phyloP scores from a whole-genome alignment of 1,140 invertebrate species.

The Drosophila nasuta region DNA sequence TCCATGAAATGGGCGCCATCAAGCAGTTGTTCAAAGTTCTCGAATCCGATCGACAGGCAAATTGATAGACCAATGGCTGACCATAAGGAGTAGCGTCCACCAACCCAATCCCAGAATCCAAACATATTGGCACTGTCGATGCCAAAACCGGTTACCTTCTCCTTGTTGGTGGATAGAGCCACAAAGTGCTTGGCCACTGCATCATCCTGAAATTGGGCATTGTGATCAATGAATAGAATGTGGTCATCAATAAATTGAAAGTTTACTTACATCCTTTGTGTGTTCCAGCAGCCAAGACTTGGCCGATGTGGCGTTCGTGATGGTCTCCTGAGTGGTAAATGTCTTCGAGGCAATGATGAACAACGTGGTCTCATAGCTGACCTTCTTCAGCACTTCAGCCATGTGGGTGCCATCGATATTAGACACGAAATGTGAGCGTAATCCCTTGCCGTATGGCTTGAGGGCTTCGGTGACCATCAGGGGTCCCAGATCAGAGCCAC shows the following conservation, averaged over 20 bases:
- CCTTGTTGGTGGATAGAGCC: conserved; percentile 97
- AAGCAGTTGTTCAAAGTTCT: conserved; percentile 97
- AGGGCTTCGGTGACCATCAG: conserved; percentile 99
- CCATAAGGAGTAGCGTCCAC: conserved; percentile 98
- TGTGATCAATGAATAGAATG: neutral
- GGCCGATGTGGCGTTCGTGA: conserved; percentile 99
- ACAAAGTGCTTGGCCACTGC: conserved; percentile 99
- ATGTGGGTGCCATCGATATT: conserved; percentile 99
- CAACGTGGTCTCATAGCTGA: conserved; percentile 96
- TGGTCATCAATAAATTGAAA: no score
- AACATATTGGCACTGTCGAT: conserved; percentile 99
- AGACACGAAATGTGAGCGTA: conserved; percentile 98
- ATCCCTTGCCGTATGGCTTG: conserved; percentile 94
- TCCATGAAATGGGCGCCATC: conserved; percentile 97
- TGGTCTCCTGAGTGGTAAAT: conserved; percentile 99
- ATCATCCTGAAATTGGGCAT: conserved; percentile 86
- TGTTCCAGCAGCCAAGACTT: conserved; percentile 96
- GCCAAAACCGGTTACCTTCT: conserved; percentile 98
- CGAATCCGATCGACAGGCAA: conserved; percentile 96
- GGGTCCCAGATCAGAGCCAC: conserved; percentile 99
- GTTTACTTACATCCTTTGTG: conserved; percentile 93
- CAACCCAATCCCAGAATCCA: conserved; percentile 99
- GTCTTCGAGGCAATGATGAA: conserved; percentile 99
- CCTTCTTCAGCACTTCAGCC: conserved; percentile 95
- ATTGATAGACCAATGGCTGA: conserved; percentile 99